Percentiles rank a stretch among this genome's conserved stretches.
phyloP scores from a whole-genome alignment of 2,797 vertebrate genomes.

The Pangasius larnaudii region DNA sequence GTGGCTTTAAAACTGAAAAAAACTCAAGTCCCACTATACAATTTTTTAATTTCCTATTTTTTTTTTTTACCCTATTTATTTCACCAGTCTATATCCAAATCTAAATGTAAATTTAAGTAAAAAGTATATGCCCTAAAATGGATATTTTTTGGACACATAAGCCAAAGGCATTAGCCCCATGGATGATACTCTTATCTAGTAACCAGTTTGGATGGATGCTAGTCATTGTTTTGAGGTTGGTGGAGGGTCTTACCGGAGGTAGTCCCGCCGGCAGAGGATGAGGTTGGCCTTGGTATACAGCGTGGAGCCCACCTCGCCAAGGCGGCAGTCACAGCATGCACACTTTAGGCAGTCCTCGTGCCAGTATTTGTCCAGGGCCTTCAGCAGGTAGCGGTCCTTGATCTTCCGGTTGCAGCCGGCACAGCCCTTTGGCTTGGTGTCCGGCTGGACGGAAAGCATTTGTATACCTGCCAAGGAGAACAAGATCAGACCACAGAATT shows the following conservation, averaged over 20 bases:
- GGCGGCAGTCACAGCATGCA: constrained; percentile 94
- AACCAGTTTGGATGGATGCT: background rate
- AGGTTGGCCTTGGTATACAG: constrained; percentile 99
- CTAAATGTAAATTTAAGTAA: background rate
- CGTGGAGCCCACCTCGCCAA: constrained; percentile 97
- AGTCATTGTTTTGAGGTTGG: background rate
- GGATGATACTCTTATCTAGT: background rate
- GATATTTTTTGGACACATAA: background rate
- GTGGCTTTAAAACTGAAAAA: background rate
- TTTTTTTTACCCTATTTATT: background rate
- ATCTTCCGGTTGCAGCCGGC: constrained; percentile 99
- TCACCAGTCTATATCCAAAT: background rate
- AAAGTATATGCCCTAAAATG: background rate
- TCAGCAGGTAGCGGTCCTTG: constrained; percentile 97
- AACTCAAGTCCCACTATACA: background rate
- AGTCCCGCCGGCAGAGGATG: constrained; percentile 96
- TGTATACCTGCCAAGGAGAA: constrained; percentile 89
- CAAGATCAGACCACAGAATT: background rate
- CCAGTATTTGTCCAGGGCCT: constrained; percentile 98
- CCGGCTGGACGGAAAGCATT: constrained; percentile 99
- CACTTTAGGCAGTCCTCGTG: constrained; percentile 98
- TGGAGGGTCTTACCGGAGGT: constrained; percentile 86
- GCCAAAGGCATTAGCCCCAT: background rate
- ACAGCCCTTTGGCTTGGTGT: constrained; percentile 99
- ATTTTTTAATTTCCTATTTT: too few species aligned